A percentile compares a stretch with the other conserved stretches of the same genome.
Conservation (phyloP, 2,888 invertebrate species). For the Bruchidius siliquastri region DNA sequence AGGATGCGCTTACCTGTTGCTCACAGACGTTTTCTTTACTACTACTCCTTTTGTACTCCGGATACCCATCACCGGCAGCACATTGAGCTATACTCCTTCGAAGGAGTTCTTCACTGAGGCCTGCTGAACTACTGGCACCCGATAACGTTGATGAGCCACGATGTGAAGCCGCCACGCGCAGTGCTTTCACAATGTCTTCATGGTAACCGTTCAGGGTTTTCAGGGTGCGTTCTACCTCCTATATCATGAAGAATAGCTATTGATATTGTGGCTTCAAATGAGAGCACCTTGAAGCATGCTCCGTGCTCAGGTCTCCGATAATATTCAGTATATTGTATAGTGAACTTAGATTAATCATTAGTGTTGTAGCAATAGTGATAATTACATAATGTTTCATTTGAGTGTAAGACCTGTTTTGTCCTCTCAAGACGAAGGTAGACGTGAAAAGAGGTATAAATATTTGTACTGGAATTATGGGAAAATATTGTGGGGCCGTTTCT, state of each 20-base stretch:
- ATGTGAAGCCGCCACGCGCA: conserved; percentile 74
- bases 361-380: too few relatives aligned
- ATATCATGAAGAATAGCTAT: conserved; percentile 26
- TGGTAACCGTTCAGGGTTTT: conserved; percentile 89
- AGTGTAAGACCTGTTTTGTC: too few relatives aligned
- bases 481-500: too few relatives aligned
- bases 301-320: too few relatives aligned
- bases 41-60: conserved; percentile 58
- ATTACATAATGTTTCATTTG: too few relatives aligned
- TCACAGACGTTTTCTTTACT: conserved; percentile 74
- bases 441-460: too few relatives aligned
- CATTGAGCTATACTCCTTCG: conserved; percentile 65
- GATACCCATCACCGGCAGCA: conserved; percentile 48
- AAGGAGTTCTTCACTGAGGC: conserved; percentile 64
- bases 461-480: too few relatives aligned
- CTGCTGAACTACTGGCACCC: conserved; percentile 54
- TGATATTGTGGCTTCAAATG: too few relatives aligned
- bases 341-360: too few relatives aligned
- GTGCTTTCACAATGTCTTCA: conserved; percentile 85
- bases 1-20: conserved; percentile 49
- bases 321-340: too few relatives aligned
- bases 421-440: too few relatives aligned
- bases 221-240: conserved; percentile 73
- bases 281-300: too few relatives aligned
- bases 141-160: conserved; percentile 58